Conservation (phyloP, 2,797 vertebrate species). For the Eulemur coronatus region DNA sequence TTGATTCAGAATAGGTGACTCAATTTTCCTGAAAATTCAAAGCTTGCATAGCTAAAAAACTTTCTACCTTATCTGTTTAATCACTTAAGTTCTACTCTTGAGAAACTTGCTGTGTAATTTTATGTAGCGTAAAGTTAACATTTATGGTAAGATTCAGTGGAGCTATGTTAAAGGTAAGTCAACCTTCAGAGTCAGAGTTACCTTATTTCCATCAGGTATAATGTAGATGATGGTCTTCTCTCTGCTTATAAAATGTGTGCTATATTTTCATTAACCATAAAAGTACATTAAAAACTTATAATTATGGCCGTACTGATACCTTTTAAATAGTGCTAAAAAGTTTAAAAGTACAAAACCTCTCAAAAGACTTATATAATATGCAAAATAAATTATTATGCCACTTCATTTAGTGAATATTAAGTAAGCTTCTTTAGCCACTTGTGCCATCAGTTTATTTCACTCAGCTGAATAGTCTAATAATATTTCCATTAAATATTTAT, state of each 20-base stretch:
- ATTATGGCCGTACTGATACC: slow-evolving; percentile 39
- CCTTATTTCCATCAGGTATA: not conserved
- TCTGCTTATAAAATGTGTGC: not conserved
- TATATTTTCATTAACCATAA: slow-evolving; percentile 55
- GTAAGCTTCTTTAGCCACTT: slow-evolving; percentile 56
- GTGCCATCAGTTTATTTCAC: slow-evolving; percentile 78
- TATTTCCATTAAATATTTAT: slow-evolving; percentile 84
- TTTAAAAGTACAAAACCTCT: slow-evolving; percentile 70
- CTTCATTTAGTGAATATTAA: slow-evolving; percentile 79
- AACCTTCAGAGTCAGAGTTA: not conserved
- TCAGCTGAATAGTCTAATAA: slow-evolving; percentile 82
- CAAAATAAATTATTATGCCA: slow-evolving; percentile 74
- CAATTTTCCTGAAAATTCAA: slow-evolving; percentile 26
- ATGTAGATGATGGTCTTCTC: not conserved
- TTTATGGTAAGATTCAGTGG: not conserved
- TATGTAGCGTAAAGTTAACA: slow-evolving; percentile 45
- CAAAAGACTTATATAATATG: slow-evolving; percentile 72
- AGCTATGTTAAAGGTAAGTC: slow-evolving; percentile 2
- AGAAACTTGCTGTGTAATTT: slow-evolving; percentile 5
- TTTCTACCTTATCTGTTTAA: slow-evolving; percentile 12
- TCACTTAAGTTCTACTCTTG: slow-evolving; percentile 26
- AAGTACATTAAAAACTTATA: slow-evolving; percentile 52
- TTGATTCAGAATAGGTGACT: not conserved
- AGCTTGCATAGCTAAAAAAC: not conserved
- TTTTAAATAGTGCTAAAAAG: slow-evolving; percentile 74